A percentile compares a stretch with the other conserved stretches of the same genome.
These are phyloP conservation scores for Piprites chloris DNA, from an alignment of 2,113 vertebrate genomes.

Conservation along the genomic window DNA sequence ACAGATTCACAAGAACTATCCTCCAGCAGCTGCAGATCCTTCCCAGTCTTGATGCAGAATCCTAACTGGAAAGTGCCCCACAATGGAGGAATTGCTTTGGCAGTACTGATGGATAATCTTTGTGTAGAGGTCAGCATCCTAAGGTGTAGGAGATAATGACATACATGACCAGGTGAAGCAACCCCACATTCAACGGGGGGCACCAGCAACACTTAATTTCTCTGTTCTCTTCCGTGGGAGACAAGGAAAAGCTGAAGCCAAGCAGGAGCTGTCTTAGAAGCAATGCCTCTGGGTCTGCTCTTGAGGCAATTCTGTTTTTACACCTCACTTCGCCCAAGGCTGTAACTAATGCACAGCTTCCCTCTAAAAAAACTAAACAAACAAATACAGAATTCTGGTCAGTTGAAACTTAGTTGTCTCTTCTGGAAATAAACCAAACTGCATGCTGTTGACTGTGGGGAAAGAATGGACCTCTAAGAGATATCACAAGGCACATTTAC, in stretches of 20 bases:
- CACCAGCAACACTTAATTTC: background rate
- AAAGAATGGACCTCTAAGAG: background rate
- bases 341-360: background rate
- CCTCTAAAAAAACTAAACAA: background rate
- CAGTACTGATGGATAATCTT: background rate
- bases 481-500: background rate
- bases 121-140: background rate
- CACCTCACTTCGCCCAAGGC: background rate
- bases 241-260: background rate
- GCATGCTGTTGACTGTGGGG: background rate
- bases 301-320: background rate
- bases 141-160: background rate
- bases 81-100: background rate
- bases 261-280: background rate
- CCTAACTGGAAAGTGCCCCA: background rate
- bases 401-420: background rate
- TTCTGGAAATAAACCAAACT: background rate
- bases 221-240: background rate
- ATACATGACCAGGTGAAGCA: background rate
- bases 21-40: background rate
- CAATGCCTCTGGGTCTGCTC: background rate
- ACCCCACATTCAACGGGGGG: background rate
- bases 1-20: background rate
- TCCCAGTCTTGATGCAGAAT: background rate
- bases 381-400: background rate